Base-by-base conservation (phyloP, 2,888 invertebrate species). In the Pterostichus niger region DNA sequence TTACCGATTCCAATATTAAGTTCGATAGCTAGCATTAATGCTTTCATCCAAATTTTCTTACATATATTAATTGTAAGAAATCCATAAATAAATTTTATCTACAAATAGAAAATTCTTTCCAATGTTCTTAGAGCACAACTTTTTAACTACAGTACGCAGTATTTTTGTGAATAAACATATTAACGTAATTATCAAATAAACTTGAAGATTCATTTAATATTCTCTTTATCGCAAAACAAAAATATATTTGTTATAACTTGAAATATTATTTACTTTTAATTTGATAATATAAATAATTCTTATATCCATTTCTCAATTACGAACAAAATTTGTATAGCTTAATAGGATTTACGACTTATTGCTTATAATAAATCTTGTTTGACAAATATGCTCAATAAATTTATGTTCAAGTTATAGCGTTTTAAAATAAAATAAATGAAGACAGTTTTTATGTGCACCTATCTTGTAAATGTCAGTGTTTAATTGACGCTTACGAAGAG, bases 261-360 rank as follows among this genome's bases (percentile, higher is more conserved):
- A 31, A 59, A 11, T 40, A 40, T 24, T 59, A 54, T 59, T 59
- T 59, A 59, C 24, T 31, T 59, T 24, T 59, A 17, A 24, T 59
- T 59, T 59, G 6, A 24, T 15, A 24, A 24, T 17, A 59, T 59
- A 59, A 59, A 59, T 54, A 54, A 54, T 17, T 54, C 40, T 54
- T 9, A 10, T 54, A 54, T 54, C 54, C 54, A 15, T 59, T 31
- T 59, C 10, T 59, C 31, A 11, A 24, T 59, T 11, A 54, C 54
- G 17, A 15, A 54, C 11, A 59, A 24, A 24, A 59, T 59, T 31
- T 59, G 31, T 59, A 59, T 24, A 59, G 59, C 59, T 59, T 59
- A 31, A 17, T 7, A 59, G 59, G 59, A 59, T 17, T 54, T 17
- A 1, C 2, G 54, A 54, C 17, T 15, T 15, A 54, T 54, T 17